Evolutionary conservation across 1,140 invertebrate genomes (phyloP).

Genomic region (Ooceraea biroi): DNA sequence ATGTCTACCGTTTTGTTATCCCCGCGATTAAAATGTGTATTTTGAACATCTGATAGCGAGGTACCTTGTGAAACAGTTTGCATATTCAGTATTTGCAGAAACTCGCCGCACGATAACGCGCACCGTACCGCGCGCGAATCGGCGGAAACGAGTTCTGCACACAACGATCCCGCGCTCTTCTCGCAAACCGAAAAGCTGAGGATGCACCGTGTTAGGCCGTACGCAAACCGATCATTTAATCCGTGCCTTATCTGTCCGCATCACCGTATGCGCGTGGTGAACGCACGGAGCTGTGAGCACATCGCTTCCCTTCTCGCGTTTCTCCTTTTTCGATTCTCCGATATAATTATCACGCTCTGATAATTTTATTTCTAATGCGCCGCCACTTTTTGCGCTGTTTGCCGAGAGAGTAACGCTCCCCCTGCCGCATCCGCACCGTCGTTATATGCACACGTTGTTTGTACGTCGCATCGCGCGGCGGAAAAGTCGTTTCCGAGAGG

Average conservation of each 20-base stretch:
- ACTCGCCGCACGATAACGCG: slow-evolving; percentile 18
- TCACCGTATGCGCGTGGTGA: not conserved
- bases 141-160: not conserved
- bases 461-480: slow-evolving; percentile 21
- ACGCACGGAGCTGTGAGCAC: not conserved
- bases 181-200: not conserved
- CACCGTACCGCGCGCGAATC: not conserved
- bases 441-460: slow-evolving; percentile 47
- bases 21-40: not conserved
- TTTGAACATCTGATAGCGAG: not conserved
- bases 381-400: slow-evolving; percentile 24
- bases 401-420: not conserved
- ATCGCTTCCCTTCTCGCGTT: not conserved
- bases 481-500: slow-evolving; percentile 44
- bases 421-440: slow-evolving; percentile 32
- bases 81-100: not conserved
- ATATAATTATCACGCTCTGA: slow-evolving; percentile 49
- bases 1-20: not conserved
- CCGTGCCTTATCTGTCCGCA: slow-evolving; percentile 7
- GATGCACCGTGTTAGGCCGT: not conserved
- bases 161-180: not conserved
- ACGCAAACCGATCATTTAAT: slow-evolving; percentile 21
- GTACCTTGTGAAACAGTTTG: not conserved
- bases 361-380: slow-evolving; percentile 20
- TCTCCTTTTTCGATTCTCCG: slow-evolving; percentile 9